Conservation (phyloP, 2,797 vertebrate genomes). For the Anabacerthia variegaticeps region DNA sequence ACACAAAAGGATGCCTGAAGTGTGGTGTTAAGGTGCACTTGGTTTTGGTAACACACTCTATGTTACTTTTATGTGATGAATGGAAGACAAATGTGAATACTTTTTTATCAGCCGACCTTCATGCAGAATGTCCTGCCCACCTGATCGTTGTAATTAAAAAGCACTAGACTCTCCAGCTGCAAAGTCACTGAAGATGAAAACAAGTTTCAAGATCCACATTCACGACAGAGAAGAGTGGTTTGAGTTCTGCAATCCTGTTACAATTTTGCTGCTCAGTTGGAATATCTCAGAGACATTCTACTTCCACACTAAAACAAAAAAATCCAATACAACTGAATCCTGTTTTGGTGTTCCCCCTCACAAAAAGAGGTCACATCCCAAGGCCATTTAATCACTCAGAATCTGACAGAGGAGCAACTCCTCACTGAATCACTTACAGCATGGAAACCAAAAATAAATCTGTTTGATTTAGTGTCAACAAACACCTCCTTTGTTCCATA, state of each 20-base stretch:
- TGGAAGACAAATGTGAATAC: not conserved
- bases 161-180: not conserved
- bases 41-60: not conserved
- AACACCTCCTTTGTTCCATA: not conserved
- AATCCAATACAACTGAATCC: not conserved
- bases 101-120: not conserved
- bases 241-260: not conserved
- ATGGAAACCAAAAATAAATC: not conserved
- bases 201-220: not conserved
- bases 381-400: not conserved
- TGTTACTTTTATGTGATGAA: not conserved
- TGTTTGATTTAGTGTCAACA: not conserved
- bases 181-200: not conserved
- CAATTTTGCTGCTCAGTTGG: not conserved
- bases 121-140: not conserved
- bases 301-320: not conserved
- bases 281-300: not conserved
- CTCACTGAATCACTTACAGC: not conserved
- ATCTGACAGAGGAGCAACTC: not conserved
- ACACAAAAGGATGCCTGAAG: not conserved
- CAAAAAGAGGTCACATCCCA: not conserved
- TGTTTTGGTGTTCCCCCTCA: not conserved
- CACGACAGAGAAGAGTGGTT: not conserved
- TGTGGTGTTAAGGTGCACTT: not conserved
- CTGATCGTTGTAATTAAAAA: not conserved